phyloP scores from a whole-genome alignment of 2,888 invertebrate species.

The Stegophylla sp. region DNA sequence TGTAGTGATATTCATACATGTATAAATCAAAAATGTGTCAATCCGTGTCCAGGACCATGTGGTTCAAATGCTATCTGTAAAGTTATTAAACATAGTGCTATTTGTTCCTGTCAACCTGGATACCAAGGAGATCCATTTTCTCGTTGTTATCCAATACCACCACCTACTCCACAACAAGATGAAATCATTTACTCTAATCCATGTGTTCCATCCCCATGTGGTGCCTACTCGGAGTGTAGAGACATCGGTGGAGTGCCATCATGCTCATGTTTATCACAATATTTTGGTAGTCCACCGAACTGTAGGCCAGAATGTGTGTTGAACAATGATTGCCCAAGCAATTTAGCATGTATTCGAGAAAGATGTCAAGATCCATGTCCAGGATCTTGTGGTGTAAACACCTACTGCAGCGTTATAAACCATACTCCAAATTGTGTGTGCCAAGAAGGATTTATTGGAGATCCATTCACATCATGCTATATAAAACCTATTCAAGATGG shows the following conservation, averaged over 20 bases:
- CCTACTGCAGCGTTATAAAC: conserved; percentile 66
- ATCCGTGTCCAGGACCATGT: conserved; percentile 78
- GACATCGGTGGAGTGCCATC: conserved; percentile 63
- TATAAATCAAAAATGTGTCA: conserved; percentile 73
- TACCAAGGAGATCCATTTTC: conserved; percentile 74
- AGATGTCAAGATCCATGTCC: conserved; percentile 66
- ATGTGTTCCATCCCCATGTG: conserved; percentile 65
- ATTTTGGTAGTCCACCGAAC: conserved; percentile 66
- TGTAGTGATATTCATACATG: conserved; percentile 75
- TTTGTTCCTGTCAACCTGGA: conserved; percentile 72
- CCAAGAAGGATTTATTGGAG: conserved; percentile 64
- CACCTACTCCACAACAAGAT: conserved; percentile 60
- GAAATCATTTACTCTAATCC: conserved; percentile 63
- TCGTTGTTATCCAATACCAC: conserved; percentile 67
- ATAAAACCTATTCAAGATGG: conserved; percentile 63
- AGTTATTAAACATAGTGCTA: conserved; percentile 76
- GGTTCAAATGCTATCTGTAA: conserved; percentile 76
- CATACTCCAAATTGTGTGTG: conserved; percentile 67
- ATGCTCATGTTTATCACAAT: conserved; percentile 66
- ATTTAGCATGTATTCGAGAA: conserved; percentile 65
- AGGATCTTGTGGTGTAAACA: conserved; percentile 66
- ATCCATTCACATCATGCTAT: conserved; percentile 64
- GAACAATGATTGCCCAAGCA: conserved; percentile 66
- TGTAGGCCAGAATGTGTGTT: conserved; percentile 82
- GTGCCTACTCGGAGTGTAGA: conserved; percentile 64